phyloP scores from a whole-genome alignment of 2,113 vertebrate species.

The Chiloscyllium plagiosum region DNA sequence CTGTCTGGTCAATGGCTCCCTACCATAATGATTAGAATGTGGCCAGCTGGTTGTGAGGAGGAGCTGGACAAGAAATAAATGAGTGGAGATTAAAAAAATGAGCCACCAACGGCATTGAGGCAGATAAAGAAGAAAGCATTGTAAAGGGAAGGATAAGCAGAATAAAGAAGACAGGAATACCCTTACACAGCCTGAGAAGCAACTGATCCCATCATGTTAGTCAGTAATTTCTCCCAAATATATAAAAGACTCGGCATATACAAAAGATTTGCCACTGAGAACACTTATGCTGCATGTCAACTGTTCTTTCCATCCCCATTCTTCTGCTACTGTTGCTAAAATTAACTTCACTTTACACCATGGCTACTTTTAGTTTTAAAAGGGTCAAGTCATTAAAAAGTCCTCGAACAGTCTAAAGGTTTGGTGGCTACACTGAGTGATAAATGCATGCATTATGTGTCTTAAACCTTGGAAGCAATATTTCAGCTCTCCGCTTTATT shows the following conservation, averaged over 20 bases:
- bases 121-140: not conserved
- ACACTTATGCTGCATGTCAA: not conserved
- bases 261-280: not conserved
- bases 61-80: not conserved
- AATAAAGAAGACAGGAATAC: not conserved
- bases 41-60: not conserved
- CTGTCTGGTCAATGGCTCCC: not conserved
- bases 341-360: not conserved
- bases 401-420: not conserved
- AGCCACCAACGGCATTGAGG: not conserved
- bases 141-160: not conserved
- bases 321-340: not conserved
- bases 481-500: not conserved
- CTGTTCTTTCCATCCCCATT: not conserved
- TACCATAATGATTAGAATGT: not conserved
- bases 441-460: not conserved
- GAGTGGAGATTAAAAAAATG: not conserved
- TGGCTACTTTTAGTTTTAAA: not conserved
- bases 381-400: not conserved
- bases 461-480: not conserved
- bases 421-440: not conserved
- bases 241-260: too few relatives aligned
- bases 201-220: not conserved
- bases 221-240: not conserved
- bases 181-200: not conserved